phyloP scores from a whole-genome alignment of 1,140 invertebrate species.

The Brachionus angularis region DNA sequence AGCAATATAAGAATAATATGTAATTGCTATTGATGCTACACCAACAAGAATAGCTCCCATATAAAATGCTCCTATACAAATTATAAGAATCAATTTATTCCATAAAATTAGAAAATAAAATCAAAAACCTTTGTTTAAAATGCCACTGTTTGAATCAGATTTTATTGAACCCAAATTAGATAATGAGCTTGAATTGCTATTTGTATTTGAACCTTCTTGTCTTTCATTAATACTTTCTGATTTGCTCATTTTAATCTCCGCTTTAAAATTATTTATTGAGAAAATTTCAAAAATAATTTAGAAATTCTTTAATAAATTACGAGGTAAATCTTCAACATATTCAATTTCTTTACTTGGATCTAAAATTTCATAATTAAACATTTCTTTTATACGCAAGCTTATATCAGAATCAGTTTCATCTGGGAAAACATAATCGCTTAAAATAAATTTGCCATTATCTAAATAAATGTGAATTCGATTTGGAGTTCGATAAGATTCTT shows the following conservation, averaged over 20 bases:
- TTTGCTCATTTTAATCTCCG: conserved; percentile 18
- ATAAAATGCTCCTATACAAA: too few species aligned
- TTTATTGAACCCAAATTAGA: not conserved
- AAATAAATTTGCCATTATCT: not conserved
- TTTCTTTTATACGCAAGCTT: not conserved
- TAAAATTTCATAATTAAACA: not conserved
- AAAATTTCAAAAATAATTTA: not conserved
- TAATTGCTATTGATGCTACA: too few species aligned
- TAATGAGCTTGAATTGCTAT: not conserved
- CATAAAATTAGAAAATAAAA: too few species aligned
- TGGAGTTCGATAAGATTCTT: conserved; percentile 35
- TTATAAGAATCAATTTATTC: too few species aligned
- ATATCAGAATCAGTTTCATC: conserved; percentile 35
- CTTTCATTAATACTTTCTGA: not conserved
- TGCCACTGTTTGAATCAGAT: not conserved
- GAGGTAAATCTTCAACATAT: conserved; percentile 33
- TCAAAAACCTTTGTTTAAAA: not conserved
- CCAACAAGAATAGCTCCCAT: too few species aligned
- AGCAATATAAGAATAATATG: too few species aligned
- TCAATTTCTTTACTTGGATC: conserved; percentile 16
- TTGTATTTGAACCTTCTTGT: not conserved
- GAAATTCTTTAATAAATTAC: not conserved
- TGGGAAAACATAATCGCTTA: conserved; percentile 20
- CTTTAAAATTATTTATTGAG: not conserved
- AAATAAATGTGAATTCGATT: conserved; percentile 31